phyloP scores from a whole-genome alignment of 1,140 invertebrate genomes.

The Ruditapes philippinarum region DNA sequence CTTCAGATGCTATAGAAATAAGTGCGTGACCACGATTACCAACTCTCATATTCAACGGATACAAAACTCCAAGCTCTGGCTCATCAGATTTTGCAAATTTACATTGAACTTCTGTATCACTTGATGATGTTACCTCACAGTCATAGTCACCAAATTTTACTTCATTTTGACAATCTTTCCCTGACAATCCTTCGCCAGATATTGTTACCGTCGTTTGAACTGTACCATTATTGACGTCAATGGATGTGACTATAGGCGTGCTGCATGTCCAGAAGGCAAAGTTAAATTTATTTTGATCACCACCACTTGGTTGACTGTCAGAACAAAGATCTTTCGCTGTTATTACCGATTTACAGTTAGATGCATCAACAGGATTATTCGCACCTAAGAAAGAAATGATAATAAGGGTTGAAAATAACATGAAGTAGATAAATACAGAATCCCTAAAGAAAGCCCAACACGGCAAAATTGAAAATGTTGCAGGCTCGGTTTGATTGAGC shows the following conservation, averaged over 20 bases:
- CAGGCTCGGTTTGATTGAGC: too few species aligned
- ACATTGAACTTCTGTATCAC: constrained; percentile 33
- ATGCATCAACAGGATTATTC: constrained; percentile 8
- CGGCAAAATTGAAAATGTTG: too few species aligned
- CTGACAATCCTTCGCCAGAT: constrained; percentile 72
- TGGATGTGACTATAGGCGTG: constrained; percentile 66
- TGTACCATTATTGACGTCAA: constrained; percentile 70
- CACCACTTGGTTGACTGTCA: neutral
- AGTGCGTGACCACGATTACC: constrained; percentile 75
- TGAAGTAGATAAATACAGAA: too few species aligned
- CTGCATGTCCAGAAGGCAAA: constrained; percentile 75
- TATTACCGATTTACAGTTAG: neutral
- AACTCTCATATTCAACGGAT: constrained; percentile 68
- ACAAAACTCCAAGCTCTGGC: constrained; percentile 64
- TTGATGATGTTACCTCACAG: constrained; percentile 43
- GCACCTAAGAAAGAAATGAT: too few species aligned
- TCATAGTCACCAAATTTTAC: constrained; percentile 59
- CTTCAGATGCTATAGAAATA: constrained; percentile 43
- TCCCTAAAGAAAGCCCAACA: too few species aligned
- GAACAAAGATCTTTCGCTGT: neutral
- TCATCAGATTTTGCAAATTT: constrained; percentile 44
- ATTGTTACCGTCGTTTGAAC: constrained; percentile 67
- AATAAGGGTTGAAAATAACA: too few species aligned
- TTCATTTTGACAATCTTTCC: constrained; percentile 73
- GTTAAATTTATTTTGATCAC: constrained; percentile 67